phyloP scores from a whole-genome alignment of 2,113 vertebrate genomes.

The Forbesichthys agassizii region DNA sequence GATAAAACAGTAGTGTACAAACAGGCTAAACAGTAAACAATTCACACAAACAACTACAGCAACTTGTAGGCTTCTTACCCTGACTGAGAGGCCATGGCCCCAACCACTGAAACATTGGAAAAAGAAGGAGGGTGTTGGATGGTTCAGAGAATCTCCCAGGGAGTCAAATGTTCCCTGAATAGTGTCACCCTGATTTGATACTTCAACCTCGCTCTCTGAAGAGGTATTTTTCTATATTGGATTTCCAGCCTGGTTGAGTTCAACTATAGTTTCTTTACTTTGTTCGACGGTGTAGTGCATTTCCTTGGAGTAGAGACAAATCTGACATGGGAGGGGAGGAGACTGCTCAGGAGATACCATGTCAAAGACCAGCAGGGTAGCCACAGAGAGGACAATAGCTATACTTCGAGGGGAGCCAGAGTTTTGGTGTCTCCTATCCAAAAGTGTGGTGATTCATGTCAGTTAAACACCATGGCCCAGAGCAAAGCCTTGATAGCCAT shows the following conservation, averaged over 20 bases:
- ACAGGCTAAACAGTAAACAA: neutral
- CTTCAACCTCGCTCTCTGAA: constrained; percentile 22
- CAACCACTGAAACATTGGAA: constrained; percentile 79
- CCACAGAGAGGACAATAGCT: constrained; percentile 36
- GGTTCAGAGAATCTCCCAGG: constrained; percentile 64
- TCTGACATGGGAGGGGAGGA: constrained; percentile 77
- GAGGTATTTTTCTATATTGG: constrained; percentile 13
- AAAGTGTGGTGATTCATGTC: constrained; percentile 1
- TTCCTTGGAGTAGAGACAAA: constrained; percentile 78
- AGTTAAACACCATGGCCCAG: neutral
- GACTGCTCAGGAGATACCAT: constrained; percentile 74
- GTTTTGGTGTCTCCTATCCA: constrained; percentile 22
- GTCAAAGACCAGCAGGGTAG: constrained; percentile 42
- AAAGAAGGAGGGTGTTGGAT: constrained; percentile 48
- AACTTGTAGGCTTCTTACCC: constrained; percentile 74
- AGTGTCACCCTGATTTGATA: constrained; percentile 40
- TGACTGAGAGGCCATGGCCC: constrained; percentile 80
- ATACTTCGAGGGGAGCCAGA: constrained; percentile 13
- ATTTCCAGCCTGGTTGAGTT: constrained; percentile 29
- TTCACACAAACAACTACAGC: constrained; percentile 35
- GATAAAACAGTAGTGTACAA: neutral
- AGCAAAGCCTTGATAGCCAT: constrained; percentile 1
- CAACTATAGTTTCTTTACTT: constrained; percentile 58
- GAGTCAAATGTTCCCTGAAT: constrained; percentile 63
- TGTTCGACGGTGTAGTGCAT: constrained; percentile 61